Conservation (phyloP, 2,113 vertebrate species). For the Neodon shergylaensis region DNA sequence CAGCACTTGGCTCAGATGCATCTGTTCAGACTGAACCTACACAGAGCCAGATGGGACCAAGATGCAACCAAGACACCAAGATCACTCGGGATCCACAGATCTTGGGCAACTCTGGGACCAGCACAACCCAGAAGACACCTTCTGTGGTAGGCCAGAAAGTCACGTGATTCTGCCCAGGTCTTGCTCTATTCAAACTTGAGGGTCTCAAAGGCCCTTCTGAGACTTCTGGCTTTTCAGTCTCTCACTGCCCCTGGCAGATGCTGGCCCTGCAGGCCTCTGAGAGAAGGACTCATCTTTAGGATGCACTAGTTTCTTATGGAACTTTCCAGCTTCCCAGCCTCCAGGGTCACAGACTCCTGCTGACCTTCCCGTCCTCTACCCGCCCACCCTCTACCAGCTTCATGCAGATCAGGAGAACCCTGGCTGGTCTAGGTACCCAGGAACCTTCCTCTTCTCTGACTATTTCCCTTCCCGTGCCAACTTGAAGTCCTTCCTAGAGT, state of each 20-base stretch:
- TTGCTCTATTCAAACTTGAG: neutral
- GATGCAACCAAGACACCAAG: neutral
- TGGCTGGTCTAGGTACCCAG: neutral
- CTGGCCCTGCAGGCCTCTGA: neutral
- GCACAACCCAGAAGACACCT: neutral
- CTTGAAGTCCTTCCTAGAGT: conserved; percentile 26
- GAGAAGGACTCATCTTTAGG: neutral
- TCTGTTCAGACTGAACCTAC: conserved; percentile 47
- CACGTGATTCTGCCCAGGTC: neutral
- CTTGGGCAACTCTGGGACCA: neutral
- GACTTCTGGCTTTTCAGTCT: neutral
- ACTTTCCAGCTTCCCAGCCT: neutral
- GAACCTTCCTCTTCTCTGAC: neutral
- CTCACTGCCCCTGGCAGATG: neutral
- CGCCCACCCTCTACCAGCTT: neutral
- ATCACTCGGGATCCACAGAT: neutral
- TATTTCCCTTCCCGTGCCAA: neutral
- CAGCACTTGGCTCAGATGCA: neutral
- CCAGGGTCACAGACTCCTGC: neutral
- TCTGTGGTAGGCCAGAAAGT: neutral
- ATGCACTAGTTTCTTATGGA: neutral
- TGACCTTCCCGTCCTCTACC: neutral
- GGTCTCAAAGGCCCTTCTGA: neutral
- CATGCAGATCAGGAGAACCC: neutral
- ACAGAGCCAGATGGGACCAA: conserved; percentile 62